Base-by-base conservation (phyloP, 2,888 invertebrate genomes). In the Arrhopalites spinosus region DNA sequence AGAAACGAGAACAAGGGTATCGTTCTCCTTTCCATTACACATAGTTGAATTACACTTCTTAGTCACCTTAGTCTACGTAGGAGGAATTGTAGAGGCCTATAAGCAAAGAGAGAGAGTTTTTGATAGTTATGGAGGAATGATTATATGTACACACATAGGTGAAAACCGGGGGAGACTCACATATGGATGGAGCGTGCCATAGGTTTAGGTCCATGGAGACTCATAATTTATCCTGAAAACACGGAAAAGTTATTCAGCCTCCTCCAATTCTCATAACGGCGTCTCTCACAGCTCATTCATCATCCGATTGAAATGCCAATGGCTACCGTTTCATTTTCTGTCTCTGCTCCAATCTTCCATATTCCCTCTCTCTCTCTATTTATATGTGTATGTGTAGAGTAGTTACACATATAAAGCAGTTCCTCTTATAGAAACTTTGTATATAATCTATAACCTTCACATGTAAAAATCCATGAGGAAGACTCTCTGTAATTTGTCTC, bases 281-380 rank as follows among this genome's bases (percentile, higher is more conserved):
- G 61, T 74, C 74, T 76, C 78, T 78, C 78, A 64, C 78, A 76
- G 74, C 76, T 74, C 78, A 78, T 78, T 74, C 76, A 76, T 78
- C 78, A 78, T 74, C 66, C 74, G 66, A 76, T 76, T 76, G 76
- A 78, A 78, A 78, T 75, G 71, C 73, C 71, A 75, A 75, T 75
- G 74, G 74, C 68, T 74, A 36, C 74, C 69, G 74, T 69, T 75
- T 75, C 74, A 69, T 69, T 63, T 74, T 75, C 69, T 69, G 50
- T 75, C 69, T 50, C 47, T 69, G 45, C 36, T 75, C 23, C 67
- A 23, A 20, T 30, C 50, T n/a, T 68, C 8, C 36, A 11, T n/a
- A 30, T 7, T 8, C 66, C 7, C 43, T 8, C 43, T 50, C 50
- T 50, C 45, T 45, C 53, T 56, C 53, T 8, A 56, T n/a, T n/a